Percentiles rank a stretch among this genome's conserved stretches.
These are phyloP conservation scores for Drosophila kanapiae DNA, from an alignment of 1,140 invertebrate genomes.

Conservation along the genomic window DNA sequence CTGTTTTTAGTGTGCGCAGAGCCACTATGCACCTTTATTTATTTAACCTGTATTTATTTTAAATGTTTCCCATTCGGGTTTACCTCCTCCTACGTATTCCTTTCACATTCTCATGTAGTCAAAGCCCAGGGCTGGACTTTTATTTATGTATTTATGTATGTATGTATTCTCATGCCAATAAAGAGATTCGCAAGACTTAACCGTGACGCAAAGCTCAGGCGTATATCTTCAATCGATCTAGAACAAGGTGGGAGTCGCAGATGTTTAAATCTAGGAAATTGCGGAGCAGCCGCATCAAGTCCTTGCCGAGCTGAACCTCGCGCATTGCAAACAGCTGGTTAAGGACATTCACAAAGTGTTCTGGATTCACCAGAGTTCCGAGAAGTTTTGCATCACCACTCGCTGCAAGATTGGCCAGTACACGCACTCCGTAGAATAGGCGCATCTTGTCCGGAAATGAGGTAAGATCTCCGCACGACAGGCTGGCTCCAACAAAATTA, in stretches of 20 bases:
- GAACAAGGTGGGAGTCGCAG: slow-evolving; percentile 14
- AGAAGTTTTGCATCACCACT: slow-evolving; percentile 5
- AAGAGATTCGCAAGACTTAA: slow-evolving; percentile 35
- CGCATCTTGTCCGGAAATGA: slow-evolving; percentile 5
- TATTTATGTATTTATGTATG: not conserved
- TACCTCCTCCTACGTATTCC: not conserved
- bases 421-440: slow-evolving; percentile 56
- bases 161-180: slow-evolving; percentile 22
- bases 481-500: slow-evolving; percentile 20
- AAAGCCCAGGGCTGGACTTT: slow-evolving; percentile 10
- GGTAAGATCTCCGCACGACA: not conserved
- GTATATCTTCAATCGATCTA: slow-evolving; percentile 40
- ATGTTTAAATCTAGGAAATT: slow-evolving; percentile 31
- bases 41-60: slow-evolving; percentile 18
- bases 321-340: slow-evolving; percentile 61
- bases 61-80: not conserved
- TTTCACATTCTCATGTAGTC: slow-evolving; percentile 8
- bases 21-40: not conserved
- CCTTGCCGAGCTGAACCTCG: slow-evolving; percentile 25
- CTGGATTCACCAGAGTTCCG: not conserved
- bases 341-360: slow-evolving; percentile 20
- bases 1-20: not conserved
- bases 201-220: not conserved
- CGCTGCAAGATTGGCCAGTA: slow-evolving; percentile 64
- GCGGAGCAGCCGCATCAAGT: slow-evolving; percentile 50